phyloP scores from a whole-genome alignment of 2,113 vertebrate genomes.

The Camelus dromedarius region DNA sequence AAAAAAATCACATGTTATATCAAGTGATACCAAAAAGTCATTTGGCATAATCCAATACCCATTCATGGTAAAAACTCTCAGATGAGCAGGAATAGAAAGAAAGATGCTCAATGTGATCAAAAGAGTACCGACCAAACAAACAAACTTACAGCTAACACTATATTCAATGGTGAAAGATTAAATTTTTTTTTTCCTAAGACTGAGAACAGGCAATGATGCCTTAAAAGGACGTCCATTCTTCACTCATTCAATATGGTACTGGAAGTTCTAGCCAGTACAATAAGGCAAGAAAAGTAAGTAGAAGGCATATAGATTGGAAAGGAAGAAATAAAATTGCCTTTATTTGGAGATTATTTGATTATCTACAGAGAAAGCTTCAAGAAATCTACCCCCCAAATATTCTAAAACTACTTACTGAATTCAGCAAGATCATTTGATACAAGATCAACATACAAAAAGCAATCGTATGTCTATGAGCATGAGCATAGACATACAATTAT shows the following conservation, averaged over 20 bases:
- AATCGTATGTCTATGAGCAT: not conserved
- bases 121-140: not conserved
- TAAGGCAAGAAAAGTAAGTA: slow-evolving; percentile 3
- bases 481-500: not conserved
- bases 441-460: not conserved
- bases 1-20: not conserved
- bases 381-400: not conserved
- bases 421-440: not conserved
- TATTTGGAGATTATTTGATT: not conserved
- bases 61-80: not conserved
- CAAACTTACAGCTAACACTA: not conserved
- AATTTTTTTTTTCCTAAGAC: not conserved
- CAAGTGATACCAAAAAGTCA: not conserved
- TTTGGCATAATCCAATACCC: not conserved
- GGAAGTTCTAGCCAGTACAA: not conserved
- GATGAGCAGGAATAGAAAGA: not conserved
- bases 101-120: not conserved
- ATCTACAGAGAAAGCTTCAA: not conserved
- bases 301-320: not conserved
- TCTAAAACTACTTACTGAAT: not conserved
- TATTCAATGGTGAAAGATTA: not conserved
- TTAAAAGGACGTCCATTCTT: not conserved
- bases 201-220: not conserved
- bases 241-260: too few relatives aligned
- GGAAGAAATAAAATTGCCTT: not conserved